Evolutionary conservation across 2,113 vertebrate genomes (phyloP), one percentile per base, ranked within the genome.

Genomic region (Procavia capensis): DNA sequence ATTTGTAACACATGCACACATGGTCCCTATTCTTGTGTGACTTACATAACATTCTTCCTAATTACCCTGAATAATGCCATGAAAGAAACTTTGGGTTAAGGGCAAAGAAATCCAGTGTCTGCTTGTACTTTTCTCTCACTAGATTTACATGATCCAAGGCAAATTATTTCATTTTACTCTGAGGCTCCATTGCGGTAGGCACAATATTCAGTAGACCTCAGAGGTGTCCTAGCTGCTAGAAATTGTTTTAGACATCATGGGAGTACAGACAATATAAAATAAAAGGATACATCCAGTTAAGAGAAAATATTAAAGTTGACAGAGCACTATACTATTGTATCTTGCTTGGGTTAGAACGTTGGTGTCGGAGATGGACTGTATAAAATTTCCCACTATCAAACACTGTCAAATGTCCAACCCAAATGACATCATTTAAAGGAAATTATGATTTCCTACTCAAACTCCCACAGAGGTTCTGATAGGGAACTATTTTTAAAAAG

Each of bases 371-470:
- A 34, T n/a, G 83, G 64, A 75, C 9, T 41, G 11, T 85, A 63
- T 85, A 47, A 82, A 50, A n/a, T 47, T 88, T 91, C 43, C 82
- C 80, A 54, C 61, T 45, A 9, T 70, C 61, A 34, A 20, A 85
- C 34, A 39, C 43, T 13, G 25, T 87, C 66, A 95, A 25, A 43
- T 72, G 39, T 94, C 95, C 82, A 76, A 83, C 88, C 61, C 50
- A 97, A 94, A 85, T 41, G 36, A 59, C 76, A 61, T 75, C 83
- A 34, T 87, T 85, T 72, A 63, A 92, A 82, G 85, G 78, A 85
- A 95, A 24, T 45, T 90, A 85, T 45, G 66, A 36, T 92, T 95
- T 95, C 78, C 90, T 88, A 57, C 31, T 87, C 88, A n/a, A 76
- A 88, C 85, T 90, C 88, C 81, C 72, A 88, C 85, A 47, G 45